Evolutionary conservation across 1,140 invertebrate genomes (phyloP), one percentile per base, ranked within the genome.

Genomic region (Cyclina sinensis): DNA sequence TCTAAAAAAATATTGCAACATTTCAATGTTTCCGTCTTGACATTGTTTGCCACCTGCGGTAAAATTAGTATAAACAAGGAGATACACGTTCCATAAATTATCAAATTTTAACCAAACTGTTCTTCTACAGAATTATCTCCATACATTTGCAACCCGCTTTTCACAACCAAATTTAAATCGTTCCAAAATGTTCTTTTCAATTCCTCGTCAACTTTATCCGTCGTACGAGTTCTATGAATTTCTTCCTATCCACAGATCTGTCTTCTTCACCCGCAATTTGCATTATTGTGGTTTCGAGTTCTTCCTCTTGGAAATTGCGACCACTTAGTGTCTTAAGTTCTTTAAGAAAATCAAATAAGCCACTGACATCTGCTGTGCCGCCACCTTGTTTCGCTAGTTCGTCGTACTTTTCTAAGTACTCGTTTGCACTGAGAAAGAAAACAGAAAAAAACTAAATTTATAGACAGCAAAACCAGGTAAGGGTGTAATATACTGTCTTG

Each of bases 351-450:
- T 93, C 91, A 76, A 87, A 93, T 0, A 88, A 59, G 57, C 86
- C 80, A 1, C 81, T 87, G 11, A 92, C 89, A 65, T 94, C 92
- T 5, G 90, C 81, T 32, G 30, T 78, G 12, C 89, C 90, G 30
- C 48, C 84, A 39, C 76, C 79, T 30, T 90, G 90, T 37, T 88
- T 88, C 32, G 89, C 86, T 30, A 93, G 79, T 18, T 90, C 78
- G 14, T 90, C 78, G 79, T 91, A 93, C n/a, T 74, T 46, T 9
- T 90, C 85, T 21, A 93, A 86, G 59, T 90, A 90, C 27, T 88
- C 88, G 68, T 92, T 89, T 30, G 91, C 91, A 76, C 93, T 93
- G 74, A 88, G 86, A 70, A 79, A 59, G 48, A 43, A 79, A 16
- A 35, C n/a, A n/a, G n/a, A n/a, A 51, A 59, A 70, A 43, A 21